Conservation (phyloP, 2,797 vertebrate genomes). For the Eleutherodactylus coqui region DNA sequence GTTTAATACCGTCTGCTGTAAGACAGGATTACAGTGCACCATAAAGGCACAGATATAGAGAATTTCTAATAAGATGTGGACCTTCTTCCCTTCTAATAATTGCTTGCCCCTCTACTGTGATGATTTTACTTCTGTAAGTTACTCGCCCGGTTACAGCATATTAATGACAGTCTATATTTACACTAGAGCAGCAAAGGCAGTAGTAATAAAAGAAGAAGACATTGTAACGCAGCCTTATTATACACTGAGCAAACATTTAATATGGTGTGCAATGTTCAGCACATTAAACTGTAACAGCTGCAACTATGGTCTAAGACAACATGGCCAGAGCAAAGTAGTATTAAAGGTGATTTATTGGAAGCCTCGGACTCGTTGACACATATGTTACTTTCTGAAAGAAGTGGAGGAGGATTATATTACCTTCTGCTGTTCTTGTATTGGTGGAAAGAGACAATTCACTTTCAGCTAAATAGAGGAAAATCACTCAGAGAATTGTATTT, state of each 20-base stretch:
- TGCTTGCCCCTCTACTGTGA: neutral
- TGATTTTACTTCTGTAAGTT: neutral
- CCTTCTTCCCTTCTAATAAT: neutral
- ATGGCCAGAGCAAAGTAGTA: constrained; percentile 59
- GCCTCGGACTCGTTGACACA: constrained; percentile 75
- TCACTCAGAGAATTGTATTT: neutral
- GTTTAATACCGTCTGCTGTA: neutral
- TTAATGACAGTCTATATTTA: constrained; percentile 36
- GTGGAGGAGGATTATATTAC: constrained; percentile 45
- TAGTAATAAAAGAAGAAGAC: constrained; percentile 42
- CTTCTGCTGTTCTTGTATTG: constrained; percentile 19
- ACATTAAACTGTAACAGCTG: constrained; percentile 55
- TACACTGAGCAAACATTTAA: constrained; percentile 50
- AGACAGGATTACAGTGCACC: too few species aligned
- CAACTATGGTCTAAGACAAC: constrained; percentile 14
- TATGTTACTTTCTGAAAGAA: constrained; percentile 22
- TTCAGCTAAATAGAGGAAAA: neutral
- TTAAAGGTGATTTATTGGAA: constrained; percentile 79
- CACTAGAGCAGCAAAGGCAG: neutral
- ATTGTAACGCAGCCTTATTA: constrained; percentile 12
- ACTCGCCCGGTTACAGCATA: neutral
- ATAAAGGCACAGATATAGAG: neutral
- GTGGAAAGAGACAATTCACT: neutral
- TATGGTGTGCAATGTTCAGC: constrained; percentile 30
- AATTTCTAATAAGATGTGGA: neutral